Percentiles rank a stretch among this genome's conserved stretches.
Conservation (phyloP, 2,113 vertebrate species). For the Lophotis ruficrista region DNA sequence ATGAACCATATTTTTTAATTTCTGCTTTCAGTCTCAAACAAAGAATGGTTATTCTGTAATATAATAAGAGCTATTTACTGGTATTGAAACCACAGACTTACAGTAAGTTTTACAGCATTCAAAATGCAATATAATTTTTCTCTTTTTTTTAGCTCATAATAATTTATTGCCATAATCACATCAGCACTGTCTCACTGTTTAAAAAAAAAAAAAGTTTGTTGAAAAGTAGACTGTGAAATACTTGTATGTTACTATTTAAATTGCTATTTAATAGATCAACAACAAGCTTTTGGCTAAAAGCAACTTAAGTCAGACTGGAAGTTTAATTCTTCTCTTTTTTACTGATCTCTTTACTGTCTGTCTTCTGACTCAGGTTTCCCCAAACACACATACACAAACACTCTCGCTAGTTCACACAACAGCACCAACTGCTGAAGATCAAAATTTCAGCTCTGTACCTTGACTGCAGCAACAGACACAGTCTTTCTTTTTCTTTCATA, state of each 20-base stretch:
- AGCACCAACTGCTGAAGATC: not conserved
- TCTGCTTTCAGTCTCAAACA: constrained; percentile 60
- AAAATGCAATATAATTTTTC: constrained; percentile 48
- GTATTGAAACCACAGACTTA: constrained; percentile 66
- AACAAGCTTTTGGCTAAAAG: not conserved
- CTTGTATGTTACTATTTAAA: not conserved
- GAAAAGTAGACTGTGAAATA: constrained; percentile 15
- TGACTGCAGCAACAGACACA: not conserved
- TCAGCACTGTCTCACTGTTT: constrained; percentile 5
- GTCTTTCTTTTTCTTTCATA: not conserved
- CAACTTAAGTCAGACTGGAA: not conserved
- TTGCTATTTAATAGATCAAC: not conserved
- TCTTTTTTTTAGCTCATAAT: constrained; percentile 26
- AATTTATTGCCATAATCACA: constrained; percentile 62
- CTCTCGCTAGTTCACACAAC: not conserved
- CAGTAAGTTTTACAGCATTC: constrained; percentile 65
- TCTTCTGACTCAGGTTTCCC: not conserved
- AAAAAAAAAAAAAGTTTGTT: not conserved
- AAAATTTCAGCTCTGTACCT: not conserved
- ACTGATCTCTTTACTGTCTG: not conserved
- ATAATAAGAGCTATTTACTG: constrained; percentile 71
- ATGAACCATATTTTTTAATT: constrained; percentile 55
- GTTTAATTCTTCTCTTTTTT: not conserved
- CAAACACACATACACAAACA: not conserved
- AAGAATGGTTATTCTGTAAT: constrained; percentile 68